Percentiles rank a stretch among this genome's conserved stretches.
Evolutionary conservation across 2,113 vertebrate genomes (phyloP).

Genomic region (Bostrychus sinensis): DNA sequence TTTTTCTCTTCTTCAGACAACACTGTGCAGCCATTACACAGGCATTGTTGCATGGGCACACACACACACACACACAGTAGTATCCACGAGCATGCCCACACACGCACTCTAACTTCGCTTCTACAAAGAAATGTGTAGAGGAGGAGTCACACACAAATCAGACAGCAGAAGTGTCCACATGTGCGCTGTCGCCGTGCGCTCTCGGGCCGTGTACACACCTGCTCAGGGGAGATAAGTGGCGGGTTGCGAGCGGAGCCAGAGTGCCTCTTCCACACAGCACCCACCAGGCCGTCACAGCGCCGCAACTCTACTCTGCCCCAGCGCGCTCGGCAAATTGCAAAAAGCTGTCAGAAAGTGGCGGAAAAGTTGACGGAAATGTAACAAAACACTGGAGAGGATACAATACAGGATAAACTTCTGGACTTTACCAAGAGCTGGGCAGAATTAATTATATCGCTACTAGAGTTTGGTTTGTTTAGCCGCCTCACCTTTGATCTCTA

Average conservation of each 20-base stretch:
- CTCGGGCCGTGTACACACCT: slow-evolving; percentile 48
- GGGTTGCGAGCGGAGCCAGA: slow-evolving; percentile 45
- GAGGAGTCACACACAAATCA: not conserved
- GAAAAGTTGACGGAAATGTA: slow-evolving; percentile 1
- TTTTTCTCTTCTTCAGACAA: slow-evolving; percentile 3
- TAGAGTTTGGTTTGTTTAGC: too few species aligned
- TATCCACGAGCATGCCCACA: slow-evolving; percentile 5
- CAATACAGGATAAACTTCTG: slow-evolving; percentile 6
- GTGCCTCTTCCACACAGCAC: too few species aligned
- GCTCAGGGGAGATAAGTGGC: slow-evolving; percentile 71
- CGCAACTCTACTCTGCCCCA: too few species aligned
- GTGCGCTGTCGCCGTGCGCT: not conserved
- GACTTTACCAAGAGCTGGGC: not conserved
- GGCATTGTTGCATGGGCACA: not conserved
- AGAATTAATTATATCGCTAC: too few species aligned
- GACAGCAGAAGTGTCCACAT: not conserved
- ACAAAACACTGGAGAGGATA: not conserved
- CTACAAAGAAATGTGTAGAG: not conserved
- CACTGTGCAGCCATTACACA: not conserved
- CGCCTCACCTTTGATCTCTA: too few species aligned
- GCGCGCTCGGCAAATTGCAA: not conserved
- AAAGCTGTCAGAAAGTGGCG: not conserved
- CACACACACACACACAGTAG: not conserved
- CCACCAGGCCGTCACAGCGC: slow-evolving; percentile 43
- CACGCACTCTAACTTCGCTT: not conserved